phyloP scores from a whole-genome alignment of 2,113 vertebrate species.

The Agapornis roseicollis region DNA sequence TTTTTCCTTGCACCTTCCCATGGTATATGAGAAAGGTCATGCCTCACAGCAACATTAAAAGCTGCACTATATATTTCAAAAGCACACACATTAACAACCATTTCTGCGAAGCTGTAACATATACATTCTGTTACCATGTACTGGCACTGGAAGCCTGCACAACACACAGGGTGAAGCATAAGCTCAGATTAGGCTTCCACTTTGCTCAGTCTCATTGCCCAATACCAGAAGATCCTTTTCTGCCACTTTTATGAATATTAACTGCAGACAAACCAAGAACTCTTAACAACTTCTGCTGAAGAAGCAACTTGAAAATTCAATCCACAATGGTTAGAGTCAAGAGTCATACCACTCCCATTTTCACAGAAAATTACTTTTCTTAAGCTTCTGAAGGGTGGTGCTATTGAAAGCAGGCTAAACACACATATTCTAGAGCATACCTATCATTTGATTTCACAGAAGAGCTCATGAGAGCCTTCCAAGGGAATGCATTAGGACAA shows the following conservation, averaged over 20 bases:
- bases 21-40: neutral
- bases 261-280: neutral
- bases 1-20: neutral
- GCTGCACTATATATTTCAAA: neutral
- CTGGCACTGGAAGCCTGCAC: neutral
- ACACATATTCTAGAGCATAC: neutral
- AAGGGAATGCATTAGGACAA: neutral
- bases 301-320: neutral
- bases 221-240: neutral
- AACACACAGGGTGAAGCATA: neutral
- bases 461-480: conserved; percentile 1
- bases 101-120: neutral
- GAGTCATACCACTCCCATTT: neutral
- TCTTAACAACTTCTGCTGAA: neutral
- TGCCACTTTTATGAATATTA: neutral
- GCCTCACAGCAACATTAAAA: neutral
- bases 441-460: neutral
- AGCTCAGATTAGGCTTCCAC: neutral
- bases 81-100: neutral
- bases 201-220: neutral
- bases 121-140: neutral
- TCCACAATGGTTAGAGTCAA: neutral
- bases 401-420: neutral
- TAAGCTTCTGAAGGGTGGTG: neutral
- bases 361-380: neutral